A percentile compares a stretch with the other conserved stretches of the same genome.
These are phyloP conservation scores for Calephelis virginiensis DNA, from an alignment of 1,140 invertebrate genomes.

Conservation along the genomic window DNA sequence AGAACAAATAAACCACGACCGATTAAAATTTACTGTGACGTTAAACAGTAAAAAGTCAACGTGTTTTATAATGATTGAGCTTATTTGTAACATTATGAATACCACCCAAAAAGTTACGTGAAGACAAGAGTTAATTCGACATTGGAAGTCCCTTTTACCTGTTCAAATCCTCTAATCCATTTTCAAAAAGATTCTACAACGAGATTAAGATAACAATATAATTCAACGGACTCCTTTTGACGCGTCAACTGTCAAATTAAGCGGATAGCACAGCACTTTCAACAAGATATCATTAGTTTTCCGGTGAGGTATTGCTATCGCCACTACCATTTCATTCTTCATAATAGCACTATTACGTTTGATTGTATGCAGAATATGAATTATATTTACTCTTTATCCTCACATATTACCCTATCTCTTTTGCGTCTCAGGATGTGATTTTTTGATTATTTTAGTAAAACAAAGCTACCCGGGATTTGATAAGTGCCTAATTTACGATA, in stretches of 20 bases:
- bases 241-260: slow-evolving; percentile 53
- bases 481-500: too few species aligned
- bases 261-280: background rate
- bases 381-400: too few species aligned
- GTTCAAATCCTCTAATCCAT: slow-evolving; percentile 57
- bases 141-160: slow-evolving; percentile 52
- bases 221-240: slow-evolving; percentile 38
- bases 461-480: too few species aligned
- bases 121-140: slow-evolving; percentile 29
- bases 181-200: slow-evolving; percentile 35
- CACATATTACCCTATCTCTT: too few species aligned
- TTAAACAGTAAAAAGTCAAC: background rate
- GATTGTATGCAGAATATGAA: too few species aligned
- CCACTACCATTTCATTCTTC: too few species aligned
- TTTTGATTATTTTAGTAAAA: too few species aligned
- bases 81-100: slow-evolving; percentile 1
- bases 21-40: too few species aligned
- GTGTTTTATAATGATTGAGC: background rate
- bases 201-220: slow-evolving; percentile 50
- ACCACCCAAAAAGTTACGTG: slow-evolving; percentile 19
- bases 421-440: too few species aligned
- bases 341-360: too few species aligned
- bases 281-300: background rate
- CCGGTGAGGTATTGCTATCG: background rate
- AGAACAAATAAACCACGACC: too few species aligned